Percentiles rank a stretch among this genome's conserved stretches.
Conservation (phyloP, 2,113 vertebrate genomes). For the Malaclemys terrapin region DNA sequence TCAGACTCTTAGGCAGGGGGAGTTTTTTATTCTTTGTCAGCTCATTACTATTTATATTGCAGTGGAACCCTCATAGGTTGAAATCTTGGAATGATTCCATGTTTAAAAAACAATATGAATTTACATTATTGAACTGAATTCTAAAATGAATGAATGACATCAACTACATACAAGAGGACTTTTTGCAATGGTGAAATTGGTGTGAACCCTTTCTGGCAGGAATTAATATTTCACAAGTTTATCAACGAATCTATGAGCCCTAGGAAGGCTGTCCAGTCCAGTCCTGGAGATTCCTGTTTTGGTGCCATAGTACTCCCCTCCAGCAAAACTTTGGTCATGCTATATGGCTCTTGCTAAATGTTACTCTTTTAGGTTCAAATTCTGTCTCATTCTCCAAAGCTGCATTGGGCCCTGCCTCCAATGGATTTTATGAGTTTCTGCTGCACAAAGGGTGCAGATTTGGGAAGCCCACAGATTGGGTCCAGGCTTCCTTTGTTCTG, state of each 20-base stretch:
- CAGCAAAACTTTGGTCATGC: neutral
- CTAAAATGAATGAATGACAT: neutral
- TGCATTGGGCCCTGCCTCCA: neutral
- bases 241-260: neutral
- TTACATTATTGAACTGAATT: neutral
- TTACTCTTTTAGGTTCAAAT: neutral
- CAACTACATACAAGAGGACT: neutral
- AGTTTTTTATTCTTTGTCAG: slow-evolving; percentile 1
- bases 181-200: neutral
- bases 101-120: neutral
- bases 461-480: neutral
- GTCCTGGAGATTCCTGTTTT: neutral
- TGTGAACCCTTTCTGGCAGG: neutral
- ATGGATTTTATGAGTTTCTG: neutral
- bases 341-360: neutral
- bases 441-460: neutral
- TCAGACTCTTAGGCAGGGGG: neutral
- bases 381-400: neutral
- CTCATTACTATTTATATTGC: neutral
- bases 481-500: neutral
- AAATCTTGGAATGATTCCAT: accelerated
- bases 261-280: neutral
- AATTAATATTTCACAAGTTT: neutral
- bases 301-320: neutral
- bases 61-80: neutral